Conservation (phyloP, 2,797 vertebrate genomes). For the Sphenodon punctatus region DNA sequence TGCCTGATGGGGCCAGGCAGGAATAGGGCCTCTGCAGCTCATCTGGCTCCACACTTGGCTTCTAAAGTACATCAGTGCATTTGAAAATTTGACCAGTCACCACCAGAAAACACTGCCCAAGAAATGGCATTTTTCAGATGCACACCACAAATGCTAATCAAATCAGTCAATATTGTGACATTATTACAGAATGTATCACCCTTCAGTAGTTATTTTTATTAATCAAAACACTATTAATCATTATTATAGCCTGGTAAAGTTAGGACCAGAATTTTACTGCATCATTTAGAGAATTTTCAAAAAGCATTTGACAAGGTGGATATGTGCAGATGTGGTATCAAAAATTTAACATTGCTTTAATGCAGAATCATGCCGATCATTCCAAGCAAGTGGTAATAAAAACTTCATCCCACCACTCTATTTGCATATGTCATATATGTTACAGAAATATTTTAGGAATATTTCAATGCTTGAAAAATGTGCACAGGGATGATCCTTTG, state of each 20-base stretch:
- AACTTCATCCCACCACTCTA: neutral
- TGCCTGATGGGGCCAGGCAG: too few species aligned
- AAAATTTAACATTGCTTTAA: neutral
- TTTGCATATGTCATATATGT: neutral
- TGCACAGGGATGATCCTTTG: neutral
- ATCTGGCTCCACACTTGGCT: too few species aligned
- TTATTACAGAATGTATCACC: neutral
- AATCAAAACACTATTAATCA: neutral
- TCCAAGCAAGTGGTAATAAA: neutral
- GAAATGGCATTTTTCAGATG: neutral
- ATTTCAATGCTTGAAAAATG: neutral
- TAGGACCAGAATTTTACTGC: neutral
- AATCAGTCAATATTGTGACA: neutral
- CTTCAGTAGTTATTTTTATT: neutral
- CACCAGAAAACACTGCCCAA: conserved; percentile 1
- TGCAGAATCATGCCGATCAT: neutral
- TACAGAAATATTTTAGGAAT: neutral
- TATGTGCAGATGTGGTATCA: neutral
- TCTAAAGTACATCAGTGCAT: neutral
- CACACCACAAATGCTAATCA: neutral
- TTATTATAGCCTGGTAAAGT: neutral
- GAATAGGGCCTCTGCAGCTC: too few species aligned
- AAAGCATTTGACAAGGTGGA: neutral
- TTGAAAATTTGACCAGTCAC: neutral
- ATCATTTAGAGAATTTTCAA: neutral